Conservation (phyloP, 2,888 invertebrate genomes). For the Chrysodeixis includens region DNA sequence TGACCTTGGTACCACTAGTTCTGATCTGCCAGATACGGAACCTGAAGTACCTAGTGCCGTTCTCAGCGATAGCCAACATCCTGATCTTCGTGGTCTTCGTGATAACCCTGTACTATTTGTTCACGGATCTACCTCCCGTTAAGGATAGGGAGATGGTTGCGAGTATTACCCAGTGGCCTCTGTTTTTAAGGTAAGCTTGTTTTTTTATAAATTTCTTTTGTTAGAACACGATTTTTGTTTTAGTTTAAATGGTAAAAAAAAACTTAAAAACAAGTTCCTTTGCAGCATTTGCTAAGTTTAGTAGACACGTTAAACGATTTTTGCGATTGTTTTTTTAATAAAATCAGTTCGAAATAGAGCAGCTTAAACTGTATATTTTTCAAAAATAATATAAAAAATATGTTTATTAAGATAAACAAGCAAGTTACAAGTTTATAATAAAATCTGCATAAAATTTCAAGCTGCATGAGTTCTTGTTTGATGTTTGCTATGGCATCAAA, state of each 20-base stretch:
- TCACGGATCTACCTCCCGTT: constrained; percentile 85
- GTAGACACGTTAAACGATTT: too few relatives aligned
- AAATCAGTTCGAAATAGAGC: too few relatives aligned
- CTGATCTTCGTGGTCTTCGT: constrained; percentile 93
- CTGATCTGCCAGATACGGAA: constrained; percentile 93
- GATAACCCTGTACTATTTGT: constrained; percentile 95
- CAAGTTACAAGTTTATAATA: too few relatives aligned
- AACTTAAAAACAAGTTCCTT: too few relatives aligned
- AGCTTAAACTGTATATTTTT: too few relatives aligned
- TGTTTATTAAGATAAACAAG: too few relatives aligned
- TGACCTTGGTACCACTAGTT: constrained; percentile 92
- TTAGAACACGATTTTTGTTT: too few relatives aligned
- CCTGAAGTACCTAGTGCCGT: constrained; percentile 95
- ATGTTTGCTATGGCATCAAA: background rate
- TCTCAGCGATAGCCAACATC: constrained; percentile 95
- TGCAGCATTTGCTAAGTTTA: too few relatives aligned
- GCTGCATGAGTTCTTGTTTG: background rate
- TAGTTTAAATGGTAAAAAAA: too few relatives aligned
- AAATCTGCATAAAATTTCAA: background rate
- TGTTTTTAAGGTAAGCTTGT: constrained; percentile 92
- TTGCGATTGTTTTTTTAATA: too few relatives aligned
- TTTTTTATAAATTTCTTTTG: too few relatives aligned
- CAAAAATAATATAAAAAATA: too few relatives aligned
- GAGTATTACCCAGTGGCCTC: constrained; percentile 91
- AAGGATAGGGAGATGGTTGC: constrained; percentile 85